Percentiles rank a stretch among this genome's conserved stretches.
Conservation (phyloP, 2,888 invertebrate species). For the Achlya flavicornis region DNA sequence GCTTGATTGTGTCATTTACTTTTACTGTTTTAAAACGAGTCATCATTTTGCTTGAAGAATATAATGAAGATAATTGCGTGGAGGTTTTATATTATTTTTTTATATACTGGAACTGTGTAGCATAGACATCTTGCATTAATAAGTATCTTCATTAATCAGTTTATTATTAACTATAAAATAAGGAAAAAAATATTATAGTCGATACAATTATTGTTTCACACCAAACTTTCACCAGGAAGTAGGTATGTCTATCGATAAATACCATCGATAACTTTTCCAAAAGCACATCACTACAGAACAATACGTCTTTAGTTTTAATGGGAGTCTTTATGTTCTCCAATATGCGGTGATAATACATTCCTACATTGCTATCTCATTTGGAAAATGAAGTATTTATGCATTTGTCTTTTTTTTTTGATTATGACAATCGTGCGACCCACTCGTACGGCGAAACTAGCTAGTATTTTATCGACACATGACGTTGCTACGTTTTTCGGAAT, state of each 20-base stretch:
- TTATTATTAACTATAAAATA: too few species aligned
- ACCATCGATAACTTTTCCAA: slow-evolving; percentile 13
- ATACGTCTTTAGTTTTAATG: slow-evolving; percentile 48
- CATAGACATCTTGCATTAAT: too few species aligned
- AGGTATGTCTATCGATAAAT: slow-evolving; percentile 3
- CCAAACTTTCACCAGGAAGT: background rate
- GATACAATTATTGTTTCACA: background rate
- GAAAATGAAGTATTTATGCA: slow-evolving; percentile 3
- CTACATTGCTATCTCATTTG: slow-evolving; percentile 12
- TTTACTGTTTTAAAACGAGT: background rate
- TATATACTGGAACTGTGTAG: too few species aligned
- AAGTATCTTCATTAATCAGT: too few species aligned
- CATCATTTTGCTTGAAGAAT: background rate
- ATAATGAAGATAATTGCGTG: too few species aligned
- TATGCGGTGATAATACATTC: slow-evolving; percentile 38
- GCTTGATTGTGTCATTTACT: slow-evolving; percentile 2
- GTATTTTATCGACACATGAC: background rate
- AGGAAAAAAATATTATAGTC: background rate
- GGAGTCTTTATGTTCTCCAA: slow-evolving; percentile 35
- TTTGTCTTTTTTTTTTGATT: background rate
- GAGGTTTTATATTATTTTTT: too few species aligned
- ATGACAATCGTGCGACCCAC: background rate
- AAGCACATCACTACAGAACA: slow-evolving; percentile 38
- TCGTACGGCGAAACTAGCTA: background rate
- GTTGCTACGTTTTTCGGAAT: background rate